Base-by-base conservation (phyloP, 92 coral and sea anemone species). In the Paramuricea clavata region DNA sequence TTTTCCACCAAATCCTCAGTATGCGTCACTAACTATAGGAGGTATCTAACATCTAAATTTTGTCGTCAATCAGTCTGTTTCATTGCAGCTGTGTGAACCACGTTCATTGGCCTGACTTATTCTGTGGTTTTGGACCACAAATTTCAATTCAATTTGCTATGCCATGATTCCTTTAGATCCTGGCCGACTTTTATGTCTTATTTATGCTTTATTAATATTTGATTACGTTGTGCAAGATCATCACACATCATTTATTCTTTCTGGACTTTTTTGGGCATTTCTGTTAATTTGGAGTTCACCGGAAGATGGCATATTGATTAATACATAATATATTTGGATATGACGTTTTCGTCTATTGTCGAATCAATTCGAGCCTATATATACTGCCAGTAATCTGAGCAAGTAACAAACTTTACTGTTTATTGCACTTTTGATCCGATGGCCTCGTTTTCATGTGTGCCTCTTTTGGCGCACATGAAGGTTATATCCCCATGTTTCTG, bases 71-170 rank as follows among this genome's bases (percentile, higher is more conserved):
- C 60, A 3, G 36, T 49, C 23, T 21, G 60, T 49, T 25, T 19
- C n/a, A 33, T 21, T 44, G 34, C 82, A 76, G 44, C 82, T 76
- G 82, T 23, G 43, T 17, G 47, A 23, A 10, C 23, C 22, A 5
- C 67, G 67, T 36, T 52, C 41, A 76, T 54, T 54, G 82, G 82
- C 68, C 27, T 23, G 41, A 17, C 25, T 19, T 5, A 42, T 76
- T 49, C 43, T 76, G 68, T 52, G 67, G 68, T 12, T 52, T 33
- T 28, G 21, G 43, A 76, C 82, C 82, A 76, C 82, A 76, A 76
- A 76, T 31, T 28, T 50, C 41, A 50, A 76, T 32, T 76, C 68
- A 74, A 23, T 76, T 76, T 52, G 52, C 41, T 50, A 30, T 31
- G 47, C 68, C 68, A 76, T n/a, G 67, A 15, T 52, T 36, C 30